Evolutionary conservation across 2,797 vertebrate species (phyloP), one percentile per base, ranked within the genome.

Genomic region (Pteropus rufus): DNA sequence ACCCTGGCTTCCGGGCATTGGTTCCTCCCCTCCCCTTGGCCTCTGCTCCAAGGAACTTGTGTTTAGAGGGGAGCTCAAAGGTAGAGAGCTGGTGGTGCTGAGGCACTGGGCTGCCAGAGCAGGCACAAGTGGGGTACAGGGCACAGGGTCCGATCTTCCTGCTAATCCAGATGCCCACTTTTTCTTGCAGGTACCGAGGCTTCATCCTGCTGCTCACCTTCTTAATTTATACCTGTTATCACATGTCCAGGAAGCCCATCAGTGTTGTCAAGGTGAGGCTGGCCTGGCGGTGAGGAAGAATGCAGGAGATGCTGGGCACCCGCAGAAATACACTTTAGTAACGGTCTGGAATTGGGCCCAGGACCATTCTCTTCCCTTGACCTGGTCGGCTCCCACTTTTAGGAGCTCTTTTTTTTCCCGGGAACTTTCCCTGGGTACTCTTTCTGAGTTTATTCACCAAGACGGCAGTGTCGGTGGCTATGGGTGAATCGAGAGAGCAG

Each of bases 181-280:
- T 58, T 95, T 31, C 93, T 84, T 88, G 96, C 41, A 99, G 99
- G 98, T 99, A 99, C 96, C 99, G 99, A 19, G 98, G 99, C 2
- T 99, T 99, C 97, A 99, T 98, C 7, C 99, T 99, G 52, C 72
- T 99, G 16, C 98, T 99, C 85, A 99, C 99, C 2, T 99, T 99
- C 98, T 96, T 99, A 82, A 99, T 99, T 98, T 99, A 99, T 96
- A 99, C 99, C 9, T 99, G 99, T 70, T 99, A 99, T 95, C 99
- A 99, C 97, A 99, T 99, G 89, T 99, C 99, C 58, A 98, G 99
- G 92, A 99, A 99, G 97, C 99, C 99, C 23, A 99, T 99, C 98
- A 99, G 99, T 97, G 99, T 99, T 0, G 99, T 99, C 60, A 99
- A 99, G 99, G 99, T 99, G 97, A 98, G 96, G 49, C 82, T 36